phyloP scores from a whole-genome alignment of 30 jellyfish, hydroid and myxozoan species.

The Nemopilema nomurai region DNA sequence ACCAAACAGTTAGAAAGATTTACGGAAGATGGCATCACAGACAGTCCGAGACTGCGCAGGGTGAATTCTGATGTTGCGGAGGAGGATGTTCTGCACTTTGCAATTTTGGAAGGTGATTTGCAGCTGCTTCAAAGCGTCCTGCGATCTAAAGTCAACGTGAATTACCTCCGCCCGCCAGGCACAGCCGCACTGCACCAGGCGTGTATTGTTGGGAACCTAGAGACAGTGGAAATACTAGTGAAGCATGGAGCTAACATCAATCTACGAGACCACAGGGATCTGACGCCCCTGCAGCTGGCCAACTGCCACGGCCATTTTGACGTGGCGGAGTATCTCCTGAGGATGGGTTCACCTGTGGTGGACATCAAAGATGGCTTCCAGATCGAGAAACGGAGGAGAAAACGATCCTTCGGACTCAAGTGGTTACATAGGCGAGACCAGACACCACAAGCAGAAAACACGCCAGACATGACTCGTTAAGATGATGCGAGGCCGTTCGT shows the following conservation, averaged over 20 bases:
- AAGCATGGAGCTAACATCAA: slow-evolving; percentile 47
- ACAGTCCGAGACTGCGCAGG: slow-evolving; percentile 40
- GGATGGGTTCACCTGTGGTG: slow-evolving; percentile 55
- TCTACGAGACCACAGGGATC: slow-evolving; percentile 35
- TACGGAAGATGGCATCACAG: neutral
- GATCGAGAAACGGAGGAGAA: slow-evolving; percentile 28
- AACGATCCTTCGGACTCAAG: neutral
- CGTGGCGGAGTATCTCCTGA: slow-evolving; percentile 60
- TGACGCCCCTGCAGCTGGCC: slow-evolving; percentile 61
- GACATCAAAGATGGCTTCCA: slow-evolving; percentile 73
- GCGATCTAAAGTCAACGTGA: slow-evolving; percentile 33
- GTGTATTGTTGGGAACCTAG: slow-evolving; percentile 46
- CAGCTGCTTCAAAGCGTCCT: slow-evolving; percentile 21
- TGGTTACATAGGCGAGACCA: slow-evolving; percentile 4
- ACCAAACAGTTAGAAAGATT: neutral
- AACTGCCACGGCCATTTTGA: slow-evolving; percentile 54
- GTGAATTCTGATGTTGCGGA: slow-evolving; percentile 55
- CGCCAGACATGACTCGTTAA: neutral
- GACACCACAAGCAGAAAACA: slow-evolving; percentile 6
- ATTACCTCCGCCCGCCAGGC: slow-evolving; percentile 69
- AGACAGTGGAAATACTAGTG: slow-evolving; percentile 49
- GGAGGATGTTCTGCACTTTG: slow-evolving; percentile 61
- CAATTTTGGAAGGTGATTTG: slow-evolving; percentile 51
- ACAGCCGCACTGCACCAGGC: slow-evolving; percentile 65
- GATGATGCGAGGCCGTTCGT: neutral